These are phyloP conservation scores for Dusona sp. DNA, from an alignment of 2,888 invertebrate species.

Conservation along the genomic window DNA sequence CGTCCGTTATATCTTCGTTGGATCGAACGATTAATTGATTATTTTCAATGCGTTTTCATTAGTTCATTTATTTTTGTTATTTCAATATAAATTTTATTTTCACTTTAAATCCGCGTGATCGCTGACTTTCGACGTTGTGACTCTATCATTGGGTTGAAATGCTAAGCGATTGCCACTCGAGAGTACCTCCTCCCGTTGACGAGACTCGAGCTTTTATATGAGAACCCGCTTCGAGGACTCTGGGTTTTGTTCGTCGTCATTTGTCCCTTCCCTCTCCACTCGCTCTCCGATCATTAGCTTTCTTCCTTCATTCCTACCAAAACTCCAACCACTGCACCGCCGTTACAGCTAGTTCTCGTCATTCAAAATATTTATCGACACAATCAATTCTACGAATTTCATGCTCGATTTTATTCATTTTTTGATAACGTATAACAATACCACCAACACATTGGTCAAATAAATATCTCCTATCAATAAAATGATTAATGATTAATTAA, in stretches of 20 bases:
- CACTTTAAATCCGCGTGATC: slow-evolving; percentile 36
- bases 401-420: background rate
- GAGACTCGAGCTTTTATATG: slow-evolving; percentile 81
- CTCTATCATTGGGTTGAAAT: slow-evolving; percentile 61
- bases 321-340: background rate
- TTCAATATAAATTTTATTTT: slow-evolving; percentile 26
- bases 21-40: background rate
- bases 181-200: slow-evolving; percentile 79
- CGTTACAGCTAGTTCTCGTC: slow-evolving; percentile 1
- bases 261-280: slow-evolving; percentile 69
- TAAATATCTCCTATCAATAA: too few species aligned
- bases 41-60: background rate
- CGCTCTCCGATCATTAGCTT: slow-evolving; percentile 44
- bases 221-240: slow-evolving; percentile 77
- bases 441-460: too few species aligned
- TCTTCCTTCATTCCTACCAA: slow-evolving; percentile 6
- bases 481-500: too few species aligned
- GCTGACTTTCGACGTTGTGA: slow-evolving; percentile 30
- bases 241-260: slow-evolving; percentile 79
- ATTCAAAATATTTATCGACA: background rate
- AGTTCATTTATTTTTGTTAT: slow-evolving; percentile 33
- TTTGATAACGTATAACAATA: background rate
- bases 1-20: background rate
- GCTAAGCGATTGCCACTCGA: slow-evolving; percentile 73
- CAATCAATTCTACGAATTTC: background rate